phyloP scores from a whole-genome alignment of 1,140 invertebrate genomes.

The Melanaphis sacchari region DNA sequence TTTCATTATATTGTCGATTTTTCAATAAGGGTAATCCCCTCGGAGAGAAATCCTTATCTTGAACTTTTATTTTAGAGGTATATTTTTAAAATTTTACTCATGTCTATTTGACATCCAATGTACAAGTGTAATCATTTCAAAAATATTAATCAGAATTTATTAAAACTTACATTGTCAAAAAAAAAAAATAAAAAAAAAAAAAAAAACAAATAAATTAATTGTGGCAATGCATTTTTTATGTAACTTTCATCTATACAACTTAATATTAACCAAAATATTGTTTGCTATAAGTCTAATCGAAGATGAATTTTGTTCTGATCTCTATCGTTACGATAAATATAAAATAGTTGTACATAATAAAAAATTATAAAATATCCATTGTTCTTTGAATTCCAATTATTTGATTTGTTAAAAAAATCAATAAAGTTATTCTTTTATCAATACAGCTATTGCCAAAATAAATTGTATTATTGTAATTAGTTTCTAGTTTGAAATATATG shows the following conservation, averaged over 20 bases:
- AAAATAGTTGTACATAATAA: neutral
- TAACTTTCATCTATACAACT: neutral
- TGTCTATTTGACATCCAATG: neutral
- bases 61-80: constrained; percentile 26
- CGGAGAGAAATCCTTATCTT: neutral
- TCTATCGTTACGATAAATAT: neutral
- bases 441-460: neutral
- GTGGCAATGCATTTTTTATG: neutral
- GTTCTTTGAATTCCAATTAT: neutral
- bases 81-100: neutral
- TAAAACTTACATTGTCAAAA: neutral
- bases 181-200: neutral
- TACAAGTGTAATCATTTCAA: neutral
- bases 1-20: constrained; percentile 47
- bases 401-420: neutral
- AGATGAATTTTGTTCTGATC: neutral
- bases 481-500: too few relatives aligned
- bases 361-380: neutral
- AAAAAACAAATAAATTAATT: too few relatives aligned
- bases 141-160: neutral
- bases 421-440: neutral
- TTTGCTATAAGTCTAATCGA: neutral
- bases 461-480: neutral
- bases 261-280: neutral
- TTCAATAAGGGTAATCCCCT: constrained; percentile 27